These are phyloP conservation scores for Drosophila longiperda DNA, from an alignment of 2,888 invertebrate genomes.

Conservation along the genomic window DNA sequence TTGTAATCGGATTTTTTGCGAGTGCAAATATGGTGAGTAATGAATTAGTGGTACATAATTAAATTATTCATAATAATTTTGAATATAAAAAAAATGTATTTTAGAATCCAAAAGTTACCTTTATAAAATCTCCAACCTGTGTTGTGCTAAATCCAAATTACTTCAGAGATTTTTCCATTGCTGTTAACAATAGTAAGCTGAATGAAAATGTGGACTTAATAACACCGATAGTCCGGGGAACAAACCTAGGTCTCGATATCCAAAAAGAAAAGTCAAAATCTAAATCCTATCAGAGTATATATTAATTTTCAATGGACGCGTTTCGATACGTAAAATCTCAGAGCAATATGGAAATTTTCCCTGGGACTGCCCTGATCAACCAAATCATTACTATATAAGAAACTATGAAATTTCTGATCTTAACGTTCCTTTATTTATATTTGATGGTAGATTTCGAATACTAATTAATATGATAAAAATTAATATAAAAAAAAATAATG, in stretches of 20 bases:
- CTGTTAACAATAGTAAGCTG: neutral
- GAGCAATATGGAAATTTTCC: neutral
- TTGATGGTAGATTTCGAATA: neutral
- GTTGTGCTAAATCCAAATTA: neutral
- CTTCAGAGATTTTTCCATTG: neutral
- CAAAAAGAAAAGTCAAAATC: neutral
- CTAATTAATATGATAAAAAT: neutral
- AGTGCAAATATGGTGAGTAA: neutral
- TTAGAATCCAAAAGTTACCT: neutral
- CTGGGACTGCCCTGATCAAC: neutral
- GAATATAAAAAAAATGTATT: neutral
- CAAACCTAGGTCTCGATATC: neutral
- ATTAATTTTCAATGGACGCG: neutral
- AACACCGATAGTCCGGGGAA: neutral
- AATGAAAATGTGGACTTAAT: neutral
- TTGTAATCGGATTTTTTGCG: neutral
- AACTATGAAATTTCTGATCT: neutral
- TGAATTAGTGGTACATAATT: neutral
- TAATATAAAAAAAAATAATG: neutral
- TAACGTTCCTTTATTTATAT: neutral
- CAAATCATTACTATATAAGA: neutral
- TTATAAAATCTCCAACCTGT: neutral
- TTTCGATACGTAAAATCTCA: neutral
- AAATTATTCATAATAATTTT: neutral
- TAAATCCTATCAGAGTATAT: neutral